Evolutionary conservation across 2,888 invertebrate genomes (phyloP), one percentile per base, ranked within the genome.

Genomic region (Norana najaformis): DNA sequence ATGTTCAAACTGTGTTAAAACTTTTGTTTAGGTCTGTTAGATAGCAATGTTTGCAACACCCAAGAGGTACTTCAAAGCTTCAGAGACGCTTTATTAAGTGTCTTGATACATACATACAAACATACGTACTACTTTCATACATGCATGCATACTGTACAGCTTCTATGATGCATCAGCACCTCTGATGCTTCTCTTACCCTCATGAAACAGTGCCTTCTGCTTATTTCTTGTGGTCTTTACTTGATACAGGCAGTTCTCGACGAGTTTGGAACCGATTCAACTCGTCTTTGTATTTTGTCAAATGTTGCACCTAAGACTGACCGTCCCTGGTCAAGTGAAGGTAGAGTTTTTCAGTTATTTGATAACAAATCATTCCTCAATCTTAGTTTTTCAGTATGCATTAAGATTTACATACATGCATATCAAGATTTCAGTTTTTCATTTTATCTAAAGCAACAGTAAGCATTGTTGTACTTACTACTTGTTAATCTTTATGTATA

Each of bases 301-400:
- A 97, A 98, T 95, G 97, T 98, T 36, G 97, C 98, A 0, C 99
- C 99, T 13, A 97, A 97, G 6, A 97, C 98, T 0, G 96, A 97
- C 92, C 96, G 98, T 93, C 96, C 97, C 94, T 99, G 99, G 99
- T 97, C 97, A 89, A 96, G 96, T 93, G 96, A 97, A 91, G 97
- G 98, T 98, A 95, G 23, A 69, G 16, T n/a, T 69, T 4, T n/a
- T n/a, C n/a, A n/a, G 69, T 69, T n/a, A 30, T 69, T n/a, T n/a
- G n/a, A 8, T 69, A n/a, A 69, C 6, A 8, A 69, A 69, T 41
- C 41, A 41, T 69, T 69, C 30, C 14, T 69, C 69, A 30, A 47
- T 47, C 47, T 23, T 47, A 47, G 11, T 47, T 47, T 3, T 23
- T 47, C 23, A 16, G 69, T n/a, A n/a, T n/a, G 6, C 30, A 69